These are phyloP conservation scores for Bubo bubo DNA, from an alignment of 2,113 vertebrate species.

Conservation along the genomic window DNA sequence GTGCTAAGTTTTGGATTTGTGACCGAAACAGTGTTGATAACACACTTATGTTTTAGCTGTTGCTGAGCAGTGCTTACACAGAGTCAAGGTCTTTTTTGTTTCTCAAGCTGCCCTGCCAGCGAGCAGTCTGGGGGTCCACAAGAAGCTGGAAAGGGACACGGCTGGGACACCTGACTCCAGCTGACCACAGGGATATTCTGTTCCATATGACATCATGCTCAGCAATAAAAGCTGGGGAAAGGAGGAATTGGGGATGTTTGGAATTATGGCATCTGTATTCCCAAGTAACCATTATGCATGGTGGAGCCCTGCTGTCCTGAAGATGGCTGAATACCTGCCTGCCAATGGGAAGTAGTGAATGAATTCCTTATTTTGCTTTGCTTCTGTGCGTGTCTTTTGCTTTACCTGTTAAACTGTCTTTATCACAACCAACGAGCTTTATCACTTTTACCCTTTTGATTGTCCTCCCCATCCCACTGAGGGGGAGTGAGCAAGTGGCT, in stretches of 20 bases:
- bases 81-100: no score
- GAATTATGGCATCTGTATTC: neutral
- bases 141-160: no score
- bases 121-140: no score
- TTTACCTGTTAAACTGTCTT: neutral
- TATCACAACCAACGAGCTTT: neutral
- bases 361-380: neutral
- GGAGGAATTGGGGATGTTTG: fast-evolving
- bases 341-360: fast-evolving
- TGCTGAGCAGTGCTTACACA: neutral
- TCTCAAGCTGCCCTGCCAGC: no score
- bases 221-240: neutral
- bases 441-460: neutral
- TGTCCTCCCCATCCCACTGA: neutral
- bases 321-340: neutral
- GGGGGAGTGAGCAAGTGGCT: neutral
- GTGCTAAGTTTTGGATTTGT: neutral
- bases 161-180: neutral
- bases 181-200: neutral
- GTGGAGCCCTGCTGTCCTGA: neutral
- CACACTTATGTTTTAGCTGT: neutral
- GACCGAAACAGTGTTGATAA: neutral
- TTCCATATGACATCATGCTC: fast-evolving
- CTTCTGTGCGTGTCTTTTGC: neutral
- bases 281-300: fast-evolving